phyloP scores from a whole-genome alignment of 1,140 invertebrate genomes.

The Cotesia vestalis region DNA sequence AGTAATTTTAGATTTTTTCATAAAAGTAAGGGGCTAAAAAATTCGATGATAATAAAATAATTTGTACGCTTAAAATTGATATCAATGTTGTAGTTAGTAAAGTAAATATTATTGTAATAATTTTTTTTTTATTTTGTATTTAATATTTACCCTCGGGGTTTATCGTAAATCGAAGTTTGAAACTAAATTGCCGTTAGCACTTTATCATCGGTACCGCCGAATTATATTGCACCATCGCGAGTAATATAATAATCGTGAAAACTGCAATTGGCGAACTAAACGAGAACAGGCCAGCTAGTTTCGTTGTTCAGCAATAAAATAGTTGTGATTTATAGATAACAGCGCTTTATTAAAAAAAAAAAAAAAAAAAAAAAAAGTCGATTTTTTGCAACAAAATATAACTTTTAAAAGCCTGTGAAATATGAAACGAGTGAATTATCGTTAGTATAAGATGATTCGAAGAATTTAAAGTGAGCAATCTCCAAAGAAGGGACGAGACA shows the following conservation, averaged over 20 bases:
- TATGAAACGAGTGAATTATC: no score
- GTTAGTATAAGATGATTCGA: no score
- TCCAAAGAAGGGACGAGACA: conserved; percentile 21
- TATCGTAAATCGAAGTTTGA: conserved; percentile 38
- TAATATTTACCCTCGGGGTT: conserved; percentile 3
- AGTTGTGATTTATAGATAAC: no score
- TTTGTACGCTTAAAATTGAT: no score
- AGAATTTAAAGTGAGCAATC: conserved; percentile 6
- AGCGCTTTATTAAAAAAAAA: background rate
- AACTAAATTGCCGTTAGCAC: conserved; percentile 41
- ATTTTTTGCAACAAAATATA: no score
- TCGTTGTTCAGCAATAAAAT: background rate
- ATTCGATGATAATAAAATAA: no score
- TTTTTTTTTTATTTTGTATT: background rate
- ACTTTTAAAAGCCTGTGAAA: no score
- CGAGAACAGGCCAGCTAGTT: conserved; percentile 3
- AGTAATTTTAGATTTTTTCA: no score
- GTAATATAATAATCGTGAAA: conserved; percentile 42
- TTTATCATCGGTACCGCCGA: conserved; percentile 38
- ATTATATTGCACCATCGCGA: conserved; percentile 31
- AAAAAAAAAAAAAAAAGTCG: background rate
- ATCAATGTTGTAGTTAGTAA: no score
- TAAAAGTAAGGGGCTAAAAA: no score
- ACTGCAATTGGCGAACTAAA: conserved; percentile 33
- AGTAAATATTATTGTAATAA: no score